A percentile compares a stretch with the other conserved stretches of the same genome.
Evolutionary conservation across 2,113 vertebrate species (phyloP).

Genomic region (Condylura cristata): DNA sequence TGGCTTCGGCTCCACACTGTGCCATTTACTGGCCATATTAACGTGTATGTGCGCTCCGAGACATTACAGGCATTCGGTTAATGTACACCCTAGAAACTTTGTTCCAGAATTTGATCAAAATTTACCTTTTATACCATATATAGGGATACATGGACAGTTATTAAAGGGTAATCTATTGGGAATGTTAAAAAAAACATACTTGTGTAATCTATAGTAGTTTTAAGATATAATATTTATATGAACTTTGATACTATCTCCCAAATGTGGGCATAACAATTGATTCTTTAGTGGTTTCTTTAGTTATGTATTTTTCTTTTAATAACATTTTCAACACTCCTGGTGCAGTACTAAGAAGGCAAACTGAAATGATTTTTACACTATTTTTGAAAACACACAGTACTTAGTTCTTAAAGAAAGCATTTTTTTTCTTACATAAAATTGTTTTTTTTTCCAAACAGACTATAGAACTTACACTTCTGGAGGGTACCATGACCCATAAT

Average conservation of each 20-base stretch:
- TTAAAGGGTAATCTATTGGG: not conserved
- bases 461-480: not conserved
- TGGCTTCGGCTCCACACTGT: fast-evolving
- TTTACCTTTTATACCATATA: not conserved
- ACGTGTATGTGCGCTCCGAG: not conserved
- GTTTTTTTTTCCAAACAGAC: not conserved
- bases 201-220: not conserved
- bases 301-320: not conserved
- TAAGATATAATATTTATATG: not conserved
- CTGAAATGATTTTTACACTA: not conserved
- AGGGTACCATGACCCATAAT: not conserved
- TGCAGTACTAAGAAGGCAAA: not conserved
- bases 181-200: not conserved
- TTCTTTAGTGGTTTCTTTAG: not conserved
- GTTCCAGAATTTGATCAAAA: not conserved
- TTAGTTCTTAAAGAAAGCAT: not conserved
- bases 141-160: not conserved
- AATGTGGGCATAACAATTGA: not conserved
- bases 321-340: not conserved
- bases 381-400: slow-evolving; percentile 6
- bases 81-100: not conserved
- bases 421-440: not conserved
- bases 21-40: not conserved
- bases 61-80: not conserved
- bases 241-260: slow-evolving; percentile 1